Conservation (phyloP, 2,113 vertebrate genomes). For the Meles meles region DNA sequence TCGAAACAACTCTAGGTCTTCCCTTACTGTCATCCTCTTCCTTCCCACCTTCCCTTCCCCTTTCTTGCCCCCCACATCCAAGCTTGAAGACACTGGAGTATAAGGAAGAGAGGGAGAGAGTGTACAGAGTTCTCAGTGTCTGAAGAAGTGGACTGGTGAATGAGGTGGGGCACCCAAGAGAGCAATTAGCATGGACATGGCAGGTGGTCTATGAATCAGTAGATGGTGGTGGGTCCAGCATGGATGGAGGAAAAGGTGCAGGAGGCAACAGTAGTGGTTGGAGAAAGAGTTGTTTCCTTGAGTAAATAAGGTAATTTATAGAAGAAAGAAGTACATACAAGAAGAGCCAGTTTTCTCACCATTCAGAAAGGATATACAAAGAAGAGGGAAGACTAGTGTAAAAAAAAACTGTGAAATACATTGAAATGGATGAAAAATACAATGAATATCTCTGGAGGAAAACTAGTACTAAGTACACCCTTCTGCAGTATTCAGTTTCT, state of each 20-base stretch:
- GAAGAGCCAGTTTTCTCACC: neutral
- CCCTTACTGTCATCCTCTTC: neutral
- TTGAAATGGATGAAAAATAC: neutral
- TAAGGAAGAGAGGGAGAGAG: neutral
- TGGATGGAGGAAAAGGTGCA: neutral
- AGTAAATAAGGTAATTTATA: neutral
- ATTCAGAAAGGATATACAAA: neutral
- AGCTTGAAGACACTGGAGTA: neutral
- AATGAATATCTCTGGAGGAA: neutral
- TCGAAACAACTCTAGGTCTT: neutral
- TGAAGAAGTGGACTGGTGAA: neutral
- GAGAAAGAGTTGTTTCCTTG: neutral
- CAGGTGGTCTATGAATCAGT: neutral
- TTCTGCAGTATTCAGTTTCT: neutral
- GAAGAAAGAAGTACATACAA: neutral
- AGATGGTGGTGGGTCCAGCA: no score
- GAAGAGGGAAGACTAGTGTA: neutral
- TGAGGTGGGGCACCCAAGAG: neutral
- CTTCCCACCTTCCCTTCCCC: neutral
- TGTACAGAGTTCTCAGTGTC: neutral
- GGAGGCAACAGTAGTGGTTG: neutral
- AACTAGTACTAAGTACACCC: neutral
- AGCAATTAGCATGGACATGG: no score
- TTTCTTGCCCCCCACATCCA: neutral
- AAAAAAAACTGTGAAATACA: neutral